Evolutionary conservation across 2,888 invertebrate species (phyloP), one percentile per base, ranked within the genome.

Genomic region (Lithophane leautieri): DNA sequence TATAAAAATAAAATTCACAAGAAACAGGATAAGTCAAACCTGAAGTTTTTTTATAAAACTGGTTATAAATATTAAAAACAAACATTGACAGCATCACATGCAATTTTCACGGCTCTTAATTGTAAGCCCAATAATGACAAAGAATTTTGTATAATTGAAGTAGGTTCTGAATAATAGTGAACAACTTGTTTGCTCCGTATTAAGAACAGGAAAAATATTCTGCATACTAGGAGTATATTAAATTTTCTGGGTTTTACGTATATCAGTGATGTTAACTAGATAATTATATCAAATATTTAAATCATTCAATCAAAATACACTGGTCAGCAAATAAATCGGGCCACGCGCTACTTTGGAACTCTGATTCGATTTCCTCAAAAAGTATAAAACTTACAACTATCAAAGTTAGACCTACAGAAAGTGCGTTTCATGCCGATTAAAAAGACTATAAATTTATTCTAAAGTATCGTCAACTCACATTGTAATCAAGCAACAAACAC

Each of bases 141-240:
- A 50, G 6, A 4, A 11, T 1, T 42, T 25, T 25, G 7, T 4
- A 52, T 52, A 52, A 25, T 25, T 28, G 7, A 70, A 52, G 7
- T 42, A 52, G 52, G 16, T 54, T 28, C 16, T 71, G 22, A 70
- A 70, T 11, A 25, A 25, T 19, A 69, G 28, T 65, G 28, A 44
- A 12, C 7, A 62, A 28, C 19, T 68, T 44, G 25, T 25, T 70
- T 22, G 11, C 16, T 34, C 16, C 2, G 1, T 22, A 52, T 16
- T 50, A 42, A 71, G 52, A 70, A 70, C 70, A 71, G 71, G 67
- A 47, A 67, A 67, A 66, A 47, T 47, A n/a, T 34, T 47, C 16
- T 16, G 28, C 4, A 28, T 22, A 44, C 7, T 63, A n/a, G 16
- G 11, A 28, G 16, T 69, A 25, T 58, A 12, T n/a, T 6, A 0